phyloP scores from a whole-genome alignment of 2,797 vertebrate species.

The Eleutherodactylus coqui region DNA sequence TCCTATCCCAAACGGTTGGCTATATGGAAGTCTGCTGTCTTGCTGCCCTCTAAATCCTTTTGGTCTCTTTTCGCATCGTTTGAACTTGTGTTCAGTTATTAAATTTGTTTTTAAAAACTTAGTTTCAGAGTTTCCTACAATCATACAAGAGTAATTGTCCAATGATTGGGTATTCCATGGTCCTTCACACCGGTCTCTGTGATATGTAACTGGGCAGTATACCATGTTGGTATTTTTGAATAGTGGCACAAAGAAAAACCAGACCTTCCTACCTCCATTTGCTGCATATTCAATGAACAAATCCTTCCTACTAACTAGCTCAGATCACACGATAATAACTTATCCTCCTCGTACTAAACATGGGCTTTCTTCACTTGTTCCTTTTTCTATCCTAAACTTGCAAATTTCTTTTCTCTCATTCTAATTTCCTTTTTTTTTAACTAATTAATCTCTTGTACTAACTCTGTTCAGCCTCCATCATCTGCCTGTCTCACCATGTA shows the following conservation, averaged over 20 bases:
- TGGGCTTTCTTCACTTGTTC: not conserved
- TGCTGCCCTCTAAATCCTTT: not conserved
- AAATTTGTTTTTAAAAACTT: not conserved
- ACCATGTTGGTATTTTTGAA: constrained; percentile 22
- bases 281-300: constrained; percentile 62
- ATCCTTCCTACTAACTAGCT: constrained; percentile 51
- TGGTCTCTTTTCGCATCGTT: not conserved
- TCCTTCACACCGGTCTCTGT: not conserved
- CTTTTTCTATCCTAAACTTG: constrained; percentile 31
- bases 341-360: constrained; percentile 57
- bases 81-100: not conserved
- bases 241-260: constrained; percentile 14
- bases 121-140: not conserved
- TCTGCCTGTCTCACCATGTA: constrained; percentile 67
- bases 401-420: not conserved
- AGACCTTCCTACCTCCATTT: not conserved
- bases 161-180: not conserved
- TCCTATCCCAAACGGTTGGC: not conserved
- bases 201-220: not conserved
- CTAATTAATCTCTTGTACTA: constrained; percentile 30
- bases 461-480: constrained; percentile 66
- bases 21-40: not conserved
- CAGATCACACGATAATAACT: constrained; percentile 17
- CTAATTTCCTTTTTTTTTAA: constrained; percentile 10
- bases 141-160: not conserved